Evolutionary conservation across 2,888 invertebrate species (phyloP), one percentile per base, ranked within the genome.

Genomic region (Meliscaeva auricollis): DNA sequence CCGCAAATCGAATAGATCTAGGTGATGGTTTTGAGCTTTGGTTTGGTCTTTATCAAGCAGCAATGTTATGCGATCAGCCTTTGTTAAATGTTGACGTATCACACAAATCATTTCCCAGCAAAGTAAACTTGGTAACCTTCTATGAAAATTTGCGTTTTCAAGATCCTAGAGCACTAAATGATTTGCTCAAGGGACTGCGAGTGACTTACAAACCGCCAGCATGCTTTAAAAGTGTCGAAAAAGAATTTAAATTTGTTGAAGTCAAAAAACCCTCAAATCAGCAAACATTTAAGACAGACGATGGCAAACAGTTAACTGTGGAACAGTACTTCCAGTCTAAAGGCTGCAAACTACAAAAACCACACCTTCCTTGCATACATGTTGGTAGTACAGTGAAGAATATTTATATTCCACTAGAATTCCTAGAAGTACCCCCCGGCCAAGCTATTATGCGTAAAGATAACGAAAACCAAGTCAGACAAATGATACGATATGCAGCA

Each of bases 11-110:
- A 0, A 13, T 84, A 0, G 93, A 93, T 89, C 93, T 99, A 9
- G 95, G 96, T 0, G 95, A 95, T 60, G 98, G 98, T 0, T 93
- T 97, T 89, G 97, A 98, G 91, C 95, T 98, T 90, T 98, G 98
- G 96, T 95, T 96, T 79, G 99, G 99, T 5, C 94, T 98, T 0
- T 99, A 97, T 93, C 98, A 98, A 92, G 96, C 97, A 8, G 97
- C 98, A 0, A 94, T 98, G 87, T 95, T 98, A 69, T 98, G 98
- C 11, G 96, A 97, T 94, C 95, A 94, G 88, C 96, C 97, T 68
- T 96, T 96, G 91, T 92, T 99, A 46, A 99, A 99, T 91, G 95
- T 99, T 75, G 99, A 99, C 92, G 96, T 97, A 46, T 95, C 96
- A 0, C 96, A 97, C 89, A 97, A 97, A 91, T 96, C 95, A 0